Percentiles rank a stretch among this genome's conserved stretches.
These are phyloP conservation scores for Cheilosia urbana DNA, from an alignment of 2,888 invertebrate species.

Conservation along the genomic window DNA sequence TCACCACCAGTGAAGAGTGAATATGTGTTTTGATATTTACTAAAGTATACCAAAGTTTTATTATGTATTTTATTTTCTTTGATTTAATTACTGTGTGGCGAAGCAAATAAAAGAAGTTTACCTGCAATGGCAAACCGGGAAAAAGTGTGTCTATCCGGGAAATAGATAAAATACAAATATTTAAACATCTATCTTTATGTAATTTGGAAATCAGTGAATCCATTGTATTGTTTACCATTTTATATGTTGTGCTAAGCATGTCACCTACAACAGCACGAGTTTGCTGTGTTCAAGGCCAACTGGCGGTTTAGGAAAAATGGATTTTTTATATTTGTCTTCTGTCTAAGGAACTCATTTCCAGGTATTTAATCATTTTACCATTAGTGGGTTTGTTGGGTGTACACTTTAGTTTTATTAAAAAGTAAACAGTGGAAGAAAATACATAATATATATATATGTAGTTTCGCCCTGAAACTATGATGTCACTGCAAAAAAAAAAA, in stretches of 20 bases:
- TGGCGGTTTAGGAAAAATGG: slow-evolving; percentile 47
- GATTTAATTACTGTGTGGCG: not conserved
- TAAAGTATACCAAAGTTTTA: slow-evolving; percentile 3
- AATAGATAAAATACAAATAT: slow-evolving; percentile 14
- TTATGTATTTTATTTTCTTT: not conserved
- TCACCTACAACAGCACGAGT: not conserved
- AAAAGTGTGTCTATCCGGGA: slow-evolving; percentile 2
- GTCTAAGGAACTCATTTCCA: slow-evolving; percentile 60
- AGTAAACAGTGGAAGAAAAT: not conserved
- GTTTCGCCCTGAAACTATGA: slow-evolving; percentile 44
- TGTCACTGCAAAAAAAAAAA: slow-evolving; percentile 54
- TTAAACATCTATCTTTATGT: not conserved
- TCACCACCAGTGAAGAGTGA: slow-evolving; percentile 12
- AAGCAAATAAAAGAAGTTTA: not conserved
- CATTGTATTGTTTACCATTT: slow-evolving; percentile 45
- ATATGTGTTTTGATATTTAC: not conserved
- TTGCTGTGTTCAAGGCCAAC: slow-evolving; percentile 40
- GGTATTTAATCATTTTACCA: slow-evolving; percentile 61
- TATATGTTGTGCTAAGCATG: slow-evolving; percentile 32
- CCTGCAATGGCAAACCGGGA: slow-evolving; percentile 7
- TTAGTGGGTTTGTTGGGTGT: slow-evolving; percentile 23
- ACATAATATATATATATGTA: no score
- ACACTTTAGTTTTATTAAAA: slow-evolving; percentile 21
- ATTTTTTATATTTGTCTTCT: slow-evolving; percentile 46
- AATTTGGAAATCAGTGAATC: slow-evolving; percentile 28